Percentiles rank a stretch among this genome's conserved stretches.
Evolutionary conservation across 2,113 vertebrate genomes (phyloP).

Genomic region (Cathartes aura): DNA sequence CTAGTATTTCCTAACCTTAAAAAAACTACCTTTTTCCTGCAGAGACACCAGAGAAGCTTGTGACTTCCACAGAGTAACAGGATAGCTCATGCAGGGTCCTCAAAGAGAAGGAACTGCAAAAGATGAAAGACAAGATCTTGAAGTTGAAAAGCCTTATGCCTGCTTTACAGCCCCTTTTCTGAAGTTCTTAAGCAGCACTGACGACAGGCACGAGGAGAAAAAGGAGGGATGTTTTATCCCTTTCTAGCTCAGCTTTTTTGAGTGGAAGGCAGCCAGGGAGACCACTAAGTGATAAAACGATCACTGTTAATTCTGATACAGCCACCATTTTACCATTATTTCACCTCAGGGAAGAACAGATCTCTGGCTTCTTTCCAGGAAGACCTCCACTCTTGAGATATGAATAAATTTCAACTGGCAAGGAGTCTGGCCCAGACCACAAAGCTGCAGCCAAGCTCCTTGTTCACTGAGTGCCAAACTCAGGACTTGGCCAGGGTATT

Average conservation of each 20-base stretch:
- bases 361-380: neutral
- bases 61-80: neutral
- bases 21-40: neutral
- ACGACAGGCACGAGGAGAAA: neutral
- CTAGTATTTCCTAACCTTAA: neutral
- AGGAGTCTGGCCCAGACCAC: neutral
- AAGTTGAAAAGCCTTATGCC: neutral
- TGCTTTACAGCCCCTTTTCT: neutral
- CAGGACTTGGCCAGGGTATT: neutral
- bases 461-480: neutral
- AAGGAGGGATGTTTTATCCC: neutral
- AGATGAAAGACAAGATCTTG: neutral
- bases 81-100: neutral
- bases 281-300: neutral
- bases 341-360: neutral
- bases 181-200: neutral
- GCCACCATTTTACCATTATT: neutral
- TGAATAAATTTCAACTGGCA: neutral
- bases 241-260: neutral
- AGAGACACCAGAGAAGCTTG: neutral
- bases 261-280: neutral
- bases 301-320: neutral
- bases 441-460: neutral
- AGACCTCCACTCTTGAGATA: neutral
- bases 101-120: neutral